Percentiles rank a stretch among this genome's conserved stretches.
Conservation (phyloP, 2,888 invertebrate genomes). For the Lymantria dispar region DNA sequence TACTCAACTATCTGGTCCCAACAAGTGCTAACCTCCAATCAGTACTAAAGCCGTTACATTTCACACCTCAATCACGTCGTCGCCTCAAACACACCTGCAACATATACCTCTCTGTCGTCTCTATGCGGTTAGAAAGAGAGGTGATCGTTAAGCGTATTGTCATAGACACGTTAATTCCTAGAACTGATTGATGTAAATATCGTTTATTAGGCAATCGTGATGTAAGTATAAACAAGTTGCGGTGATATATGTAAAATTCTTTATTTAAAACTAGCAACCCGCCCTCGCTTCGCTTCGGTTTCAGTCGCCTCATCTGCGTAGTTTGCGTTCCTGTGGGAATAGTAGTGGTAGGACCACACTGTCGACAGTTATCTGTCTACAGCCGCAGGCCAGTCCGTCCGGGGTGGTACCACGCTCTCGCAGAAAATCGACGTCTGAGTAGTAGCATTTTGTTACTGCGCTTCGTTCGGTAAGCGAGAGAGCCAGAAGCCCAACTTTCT, state of each 20-base stretch:
- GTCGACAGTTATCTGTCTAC: too few relatives aligned
- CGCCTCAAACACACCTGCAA: conserved; percentile 51
- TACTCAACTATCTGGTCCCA: conserved; percentile 15
- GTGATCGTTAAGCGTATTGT: conserved; percentile 19
- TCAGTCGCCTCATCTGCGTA: too few relatives aligned
- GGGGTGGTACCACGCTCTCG: too few relatives aligned
- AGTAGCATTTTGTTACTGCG: too few relatives aligned
- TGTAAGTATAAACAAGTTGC: background rate
- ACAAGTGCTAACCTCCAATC: conserved; percentile 24
- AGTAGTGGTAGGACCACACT: too few relatives aligned
- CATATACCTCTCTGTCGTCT: conserved; percentile 33
- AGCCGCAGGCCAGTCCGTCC: too few relatives aligned
- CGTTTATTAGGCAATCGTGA: conserved; percentile 22
- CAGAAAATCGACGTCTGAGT: too few relatives aligned
- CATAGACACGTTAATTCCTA: conserved; percentile 56
- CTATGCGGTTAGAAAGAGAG: conserved; percentile 35
- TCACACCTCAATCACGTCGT: conserved; percentile 57
- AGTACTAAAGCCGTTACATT: conserved; percentile 53
- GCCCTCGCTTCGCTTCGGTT: too few relatives aligned
- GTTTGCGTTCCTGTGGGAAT: too few relatives aligned
- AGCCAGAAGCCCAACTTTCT: too few relatives aligned
- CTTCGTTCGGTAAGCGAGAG: too few relatives aligned
- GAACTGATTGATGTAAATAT: conserved; percentile 45
- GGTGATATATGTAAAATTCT: background rate
- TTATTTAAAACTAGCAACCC: too few relatives aligned